Conservation (phyloP, 2,888 invertebrate genomes). For the Drosophila kambysellisi region DNA sequence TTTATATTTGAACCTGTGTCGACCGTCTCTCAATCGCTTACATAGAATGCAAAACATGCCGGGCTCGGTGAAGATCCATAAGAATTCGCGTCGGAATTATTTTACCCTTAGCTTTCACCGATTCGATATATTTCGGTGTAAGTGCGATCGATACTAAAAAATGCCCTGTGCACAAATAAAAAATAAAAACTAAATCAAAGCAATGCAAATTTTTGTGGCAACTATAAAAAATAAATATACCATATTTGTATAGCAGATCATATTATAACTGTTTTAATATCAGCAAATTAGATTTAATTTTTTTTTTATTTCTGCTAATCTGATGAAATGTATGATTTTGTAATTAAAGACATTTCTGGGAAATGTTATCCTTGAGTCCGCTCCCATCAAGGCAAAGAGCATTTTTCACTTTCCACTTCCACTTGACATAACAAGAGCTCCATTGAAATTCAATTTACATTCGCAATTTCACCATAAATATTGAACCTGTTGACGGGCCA, state of each 20-base stretch:
- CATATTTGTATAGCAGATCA: neutral
- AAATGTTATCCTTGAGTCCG: neutral
- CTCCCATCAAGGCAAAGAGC: neutral
- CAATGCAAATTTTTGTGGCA: neutral
- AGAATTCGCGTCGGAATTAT: conserved; percentile 80
- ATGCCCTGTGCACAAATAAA: neutral
- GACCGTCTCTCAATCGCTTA: conserved; percentile 6
- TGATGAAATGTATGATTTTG: neutral
- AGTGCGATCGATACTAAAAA: conserved; percentile 54
- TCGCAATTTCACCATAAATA: conserved; percentile 41
- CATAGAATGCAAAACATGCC: conserved; percentile 66
- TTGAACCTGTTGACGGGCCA: conserved; percentile 13
- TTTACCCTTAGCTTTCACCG: conserved; percentile 81
- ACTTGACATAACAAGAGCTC: neutral
- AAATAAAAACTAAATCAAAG: neutral
- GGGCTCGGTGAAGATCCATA: conserved; percentile 72
- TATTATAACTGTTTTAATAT: neutral
- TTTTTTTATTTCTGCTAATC: neutral
- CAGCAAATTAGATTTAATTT: neutral
- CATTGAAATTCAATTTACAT: neutral
- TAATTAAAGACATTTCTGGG: neutral
- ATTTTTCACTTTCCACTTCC: neutral
- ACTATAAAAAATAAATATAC: neutral
- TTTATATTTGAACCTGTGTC: conserved; percentile 2
- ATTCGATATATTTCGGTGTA: conserved; percentile 82